Evolutionary conservation across 2,797 vertebrate genomes (phyloP), one percentile per base, ranked within the genome.

Genomic region (Pteropus rufus): DNA sequence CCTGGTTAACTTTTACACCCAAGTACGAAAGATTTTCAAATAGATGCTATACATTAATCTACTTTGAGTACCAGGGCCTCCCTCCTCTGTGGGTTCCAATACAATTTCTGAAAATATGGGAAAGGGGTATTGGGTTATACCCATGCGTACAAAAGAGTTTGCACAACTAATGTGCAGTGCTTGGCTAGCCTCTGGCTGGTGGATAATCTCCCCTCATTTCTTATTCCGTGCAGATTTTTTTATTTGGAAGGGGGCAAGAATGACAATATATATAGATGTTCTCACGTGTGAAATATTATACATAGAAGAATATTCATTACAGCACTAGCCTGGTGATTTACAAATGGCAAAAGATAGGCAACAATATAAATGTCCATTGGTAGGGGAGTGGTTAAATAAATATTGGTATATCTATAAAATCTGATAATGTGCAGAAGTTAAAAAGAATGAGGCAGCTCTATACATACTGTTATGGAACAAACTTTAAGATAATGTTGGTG

Each of bases 261-360:
- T 54, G n/a, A n/a, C n/a, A n/a, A n/a, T n/a, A n/a, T n/a, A n/a
- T 62, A 70, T 69, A 84, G 16, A 58, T 96, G 10, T 84, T 79
- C 46, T 92, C 46, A 69, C 15, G 14, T 49, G 2, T 83, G 41
- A 80, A 56, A 73, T 81, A 31, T 31, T 36, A 52, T 65, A 67
- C 70, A 15, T 81, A 72, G n/a, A 93, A 85, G 80, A 65, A 76
- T 89, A 56, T 85, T 89, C 18, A 72, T 49, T 56, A 58, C 6
- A 83, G 29, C 67, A 81, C 89, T 75, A 54, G 69, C 44, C 34
- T 65, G 46, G 44, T 75, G 44, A 69, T 79, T 90, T 44, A 56
- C 60, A 93, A 70, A 88, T 84, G 73, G 36, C 39, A 97, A 79
- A 92, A 92, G 49, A 52, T 34, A 70, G 34, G 52, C 84, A 91